Base-by-base conservation (phyloP, 2,113 vertebrate genomes). In the Ciconia maguari region DNA sequence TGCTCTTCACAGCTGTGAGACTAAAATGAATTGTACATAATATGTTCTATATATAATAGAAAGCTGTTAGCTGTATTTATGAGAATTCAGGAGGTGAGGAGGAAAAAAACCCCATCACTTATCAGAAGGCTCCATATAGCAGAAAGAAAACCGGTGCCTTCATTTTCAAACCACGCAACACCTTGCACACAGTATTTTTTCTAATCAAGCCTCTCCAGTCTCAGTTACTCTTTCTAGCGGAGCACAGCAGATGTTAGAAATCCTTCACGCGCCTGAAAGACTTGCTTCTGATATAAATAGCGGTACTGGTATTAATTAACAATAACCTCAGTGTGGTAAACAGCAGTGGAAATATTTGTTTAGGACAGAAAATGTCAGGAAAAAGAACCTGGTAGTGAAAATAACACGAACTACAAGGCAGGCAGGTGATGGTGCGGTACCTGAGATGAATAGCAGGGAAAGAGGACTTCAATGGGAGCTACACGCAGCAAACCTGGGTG, bases 11-110 rank as follows among this genome's bases (percentile, higher is more conserved):
- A 18, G 10, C 0, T 16, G 13, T 8, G 17, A 32, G 36, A 6
- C 44, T 6, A 13, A 57, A 20, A n/a, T 3, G 8, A 65, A 7
- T 8, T 3, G 26, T 11, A 27, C 7, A 0, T 21, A 3, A 13
- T 2, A 27, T 32, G 54, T 26, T 46, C 5, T 4, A 2, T 16
- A 5, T 1, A 13, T 7, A 38, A 41, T 2, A 42, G 20, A 36
- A 55, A 48, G 30, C 42, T 81, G 58, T 14, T 4, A 6, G 42
- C 36, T 18, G n/a, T 2, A 42, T 26, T 21, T 15, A 2, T 1
- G 15, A 38, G 22, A 60, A 60, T 36, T 21, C 26, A 13, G 48
- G 26, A 21, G 46, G 30, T 6, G 41, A 22, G 36, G 38, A 16
- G 21, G 11, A 4, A 38, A 5, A 8, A n/a, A 38, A 38, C 38